Evolutionary conservation across 2,113 vertebrate genomes (phyloP), one percentile per base, ranked within the genome.

Genomic region (Lampris incognitus): DNA sequence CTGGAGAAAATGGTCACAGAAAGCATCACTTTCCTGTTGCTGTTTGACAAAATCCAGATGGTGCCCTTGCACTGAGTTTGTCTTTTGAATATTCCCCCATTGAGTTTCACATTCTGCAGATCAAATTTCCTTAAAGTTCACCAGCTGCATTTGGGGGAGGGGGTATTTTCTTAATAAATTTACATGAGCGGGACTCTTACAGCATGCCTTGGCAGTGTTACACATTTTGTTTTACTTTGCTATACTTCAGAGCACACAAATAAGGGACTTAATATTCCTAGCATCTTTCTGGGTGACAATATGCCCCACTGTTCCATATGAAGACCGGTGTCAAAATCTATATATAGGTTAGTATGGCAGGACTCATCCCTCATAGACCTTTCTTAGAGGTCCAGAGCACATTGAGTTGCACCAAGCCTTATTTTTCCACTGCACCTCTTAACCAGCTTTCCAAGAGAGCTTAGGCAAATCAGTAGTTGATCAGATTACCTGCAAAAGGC

Each of bases 401-500:
- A 5, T 68, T 37, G 55, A 44, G 51, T 36, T 1, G 38, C 69
- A 66, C 54, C 4, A 41, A 44, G 38, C 62, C 11, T 11, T 51
- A 11, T 40, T 24, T 62, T 68, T 74, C 62, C 61, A 11, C 38
- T 0, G 9, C 54, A 42, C 68, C 50, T 77, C 63, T 55, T 69
- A 9, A 44, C 42, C 6, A 46, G 59, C 58, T 69, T 11, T 8
- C 44, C 38, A 1, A 40, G 46, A 1, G 39, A 83, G 79, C 83
- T 86, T 68, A 83, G 58, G 5, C 49, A 50, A 72, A 83, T 83
- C 72, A 73, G 64, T 52, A 24, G 60, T 61, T 89, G 82, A 84
- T 76, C 78, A 80, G 76, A 89, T 87, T 87, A 82, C 50, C 4
- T n/a, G 0, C 58, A 38, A 84, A 10, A 78, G 55, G 84, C 57